These are phyloP conservation scores for Caerostris darwini DNA, from an alignment of 1,140 invertebrate species.

Conservation along the genomic window DNA sequence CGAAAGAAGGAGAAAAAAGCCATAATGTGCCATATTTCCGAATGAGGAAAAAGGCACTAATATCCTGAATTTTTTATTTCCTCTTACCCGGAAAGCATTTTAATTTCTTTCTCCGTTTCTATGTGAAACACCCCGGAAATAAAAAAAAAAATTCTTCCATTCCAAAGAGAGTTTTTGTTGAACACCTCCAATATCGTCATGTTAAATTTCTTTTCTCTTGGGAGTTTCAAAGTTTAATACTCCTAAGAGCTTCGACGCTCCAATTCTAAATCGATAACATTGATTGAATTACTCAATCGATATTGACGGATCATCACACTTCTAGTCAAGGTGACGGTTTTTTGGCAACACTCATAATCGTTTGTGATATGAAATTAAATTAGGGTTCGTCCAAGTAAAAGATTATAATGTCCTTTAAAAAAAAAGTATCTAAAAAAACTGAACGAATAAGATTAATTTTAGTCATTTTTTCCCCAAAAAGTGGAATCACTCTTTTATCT, in stretches of 20 bases:
- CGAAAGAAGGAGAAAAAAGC: not conserved
- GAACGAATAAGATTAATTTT: too few relatives aligned
- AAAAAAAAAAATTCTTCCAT: not conserved
- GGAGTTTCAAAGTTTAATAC: constrained; percentile 5
- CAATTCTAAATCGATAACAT: not conserved
- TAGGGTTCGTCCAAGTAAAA: too few relatives aligned
- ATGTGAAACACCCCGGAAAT: not conserved
- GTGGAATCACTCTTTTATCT: too few relatives aligned
- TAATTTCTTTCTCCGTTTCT: not conserved
- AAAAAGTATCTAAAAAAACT: too few relatives aligned
- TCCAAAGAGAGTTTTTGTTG: not conserved
- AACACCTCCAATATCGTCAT: not conserved
- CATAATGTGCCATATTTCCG: constrained; percentile 18
- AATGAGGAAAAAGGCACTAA: constrained; percentile 9
- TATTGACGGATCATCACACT: not conserved
- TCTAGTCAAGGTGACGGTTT: too few relatives aligned
- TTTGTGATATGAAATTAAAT: too few relatives aligned
- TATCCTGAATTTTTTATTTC: constrained; percentile 26
- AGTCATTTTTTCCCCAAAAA: too few relatives aligned
- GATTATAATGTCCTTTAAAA: too few relatives aligned
- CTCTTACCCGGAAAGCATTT: not conserved
- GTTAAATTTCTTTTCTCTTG: constrained; percentile 15
- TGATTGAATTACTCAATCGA: not conserved
- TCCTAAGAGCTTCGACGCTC: not conserved
- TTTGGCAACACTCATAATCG: too few relatives aligned